Percentiles rank a stretch among this genome's conserved stretches.
Conservation (phyloP, 2,113 vertebrate genomes). For the Rattus rattus region DNA sequence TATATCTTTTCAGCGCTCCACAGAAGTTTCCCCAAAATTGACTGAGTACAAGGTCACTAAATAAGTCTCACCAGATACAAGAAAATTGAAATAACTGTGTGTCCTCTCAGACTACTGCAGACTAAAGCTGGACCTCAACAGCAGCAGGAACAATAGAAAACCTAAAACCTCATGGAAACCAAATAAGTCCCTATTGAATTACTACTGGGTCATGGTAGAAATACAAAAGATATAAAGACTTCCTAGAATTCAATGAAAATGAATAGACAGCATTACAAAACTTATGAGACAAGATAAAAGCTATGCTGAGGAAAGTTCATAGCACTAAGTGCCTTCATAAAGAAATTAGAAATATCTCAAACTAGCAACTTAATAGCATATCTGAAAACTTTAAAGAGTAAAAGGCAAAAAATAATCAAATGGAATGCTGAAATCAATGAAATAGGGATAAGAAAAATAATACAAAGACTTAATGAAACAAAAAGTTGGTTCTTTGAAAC, state of each 20-base stretch:
- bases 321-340: neutral
- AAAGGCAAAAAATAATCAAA: neutral
- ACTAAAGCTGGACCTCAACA: neutral
- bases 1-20: no score
- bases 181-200: no score
- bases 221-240: neutral
- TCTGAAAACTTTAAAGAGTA: neutral
- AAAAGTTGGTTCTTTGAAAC: neutral
- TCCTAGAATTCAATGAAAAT: neutral
- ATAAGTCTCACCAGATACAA: neutral
- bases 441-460: neutral
- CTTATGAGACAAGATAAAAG: neutral
- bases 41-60: neutral
- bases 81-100: neutral
- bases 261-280: neutral
- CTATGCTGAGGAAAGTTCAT: neutral
- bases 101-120: neutral
- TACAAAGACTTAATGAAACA: neutral
- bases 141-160: neutral
- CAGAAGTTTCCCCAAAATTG: no score
- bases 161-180: neutral
- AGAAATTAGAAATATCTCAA: neutral
- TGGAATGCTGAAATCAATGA: neutral
- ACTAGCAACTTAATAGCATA: neutral
- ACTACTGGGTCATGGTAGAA: neutral